Conservation (phyloP, 2,888 invertebrate genomes). For the Punctoribates punctum region DNA sequence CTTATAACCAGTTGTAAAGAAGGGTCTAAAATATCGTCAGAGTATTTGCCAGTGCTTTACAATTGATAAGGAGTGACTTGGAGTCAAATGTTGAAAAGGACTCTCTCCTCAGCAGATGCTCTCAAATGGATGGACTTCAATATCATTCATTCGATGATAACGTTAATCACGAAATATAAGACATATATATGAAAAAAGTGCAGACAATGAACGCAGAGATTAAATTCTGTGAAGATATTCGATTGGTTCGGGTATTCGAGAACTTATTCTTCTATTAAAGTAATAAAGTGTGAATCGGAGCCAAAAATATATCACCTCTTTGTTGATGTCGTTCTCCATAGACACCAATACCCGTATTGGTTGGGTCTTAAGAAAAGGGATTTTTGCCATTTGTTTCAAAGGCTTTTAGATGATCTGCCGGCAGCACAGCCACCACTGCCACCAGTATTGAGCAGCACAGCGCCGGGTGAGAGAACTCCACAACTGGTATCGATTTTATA, state of each 20-base stretch:
- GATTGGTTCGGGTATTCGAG: background rate
- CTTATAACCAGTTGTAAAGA: too few species aligned
- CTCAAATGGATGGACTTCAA: slow-evolving; percentile 14
- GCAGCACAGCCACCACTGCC: background rate
- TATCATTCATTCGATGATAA: slow-evolving; percentile 23
- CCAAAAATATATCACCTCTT: slow-evolving; percentile 9
- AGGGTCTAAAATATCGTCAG: too few species aligned
- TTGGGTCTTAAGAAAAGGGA: slow-evolving; percentile 10
- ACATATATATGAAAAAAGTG: background rate
- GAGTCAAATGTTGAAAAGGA: too few species aligned
- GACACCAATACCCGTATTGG: background rate
- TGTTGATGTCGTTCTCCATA: slow-evolving; percentile 10
- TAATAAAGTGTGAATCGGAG: slow-evolving; percentile 17
- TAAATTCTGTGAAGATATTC: background rate
- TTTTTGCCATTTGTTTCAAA: slow-evolving; percentile 10
- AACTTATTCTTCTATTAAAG: background rate
- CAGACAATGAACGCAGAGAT: background rate
- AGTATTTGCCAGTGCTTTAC: too few species aligned
- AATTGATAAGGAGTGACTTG: slow-evolving; percentile 1
- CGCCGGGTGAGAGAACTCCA: background rate
- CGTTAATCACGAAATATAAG: slow-evolving; percentile 22
- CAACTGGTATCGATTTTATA: slow-evolving; percentile 8
- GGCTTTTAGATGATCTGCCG: slow-evolving; percentile 14
- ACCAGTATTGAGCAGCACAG: background rate
- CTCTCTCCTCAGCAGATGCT: background rate